These are phyloP conservation scores for Tyrophagus putrescentiae DNA, from an alignment of 1,140 invertebrate species.

Conservation along the genomic window DNA sequence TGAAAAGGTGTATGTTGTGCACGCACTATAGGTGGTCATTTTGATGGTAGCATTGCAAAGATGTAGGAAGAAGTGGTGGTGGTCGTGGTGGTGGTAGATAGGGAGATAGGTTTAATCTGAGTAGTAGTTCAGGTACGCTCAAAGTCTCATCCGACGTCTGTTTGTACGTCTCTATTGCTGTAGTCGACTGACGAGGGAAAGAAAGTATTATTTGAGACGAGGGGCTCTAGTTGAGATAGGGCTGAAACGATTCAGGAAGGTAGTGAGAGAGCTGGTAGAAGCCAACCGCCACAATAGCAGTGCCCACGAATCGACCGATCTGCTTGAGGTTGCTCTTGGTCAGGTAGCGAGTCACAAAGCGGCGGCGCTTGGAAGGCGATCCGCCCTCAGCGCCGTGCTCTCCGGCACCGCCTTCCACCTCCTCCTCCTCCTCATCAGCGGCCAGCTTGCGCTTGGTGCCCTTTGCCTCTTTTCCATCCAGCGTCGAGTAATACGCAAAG, in stretches of 20 bases:
- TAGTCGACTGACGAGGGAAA: too few relatives aligned
- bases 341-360: neutral
- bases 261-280: slow-evolving; percentile 9
- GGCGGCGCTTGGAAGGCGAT: neutral
- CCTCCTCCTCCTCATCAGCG: neutral
- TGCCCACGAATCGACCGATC: neutral
- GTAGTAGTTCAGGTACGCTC: too few relatives aligned
- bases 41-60: too few relatives aligned
- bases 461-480: neutral
- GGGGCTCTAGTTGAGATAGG: too few relatives aligned
- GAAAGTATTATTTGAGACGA: too few relatives aligned
- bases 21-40: too few relatives aligned
- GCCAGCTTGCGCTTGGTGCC: neutral
- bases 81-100: too few relatives aligned
- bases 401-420: neutral
- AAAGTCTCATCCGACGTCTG: too few relatives aligned
- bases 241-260: neutral
- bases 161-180: too few relatives aligned
- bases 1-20: too few relatives aligned
- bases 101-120: too few relatives aligned
- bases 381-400: neutral
- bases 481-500: neutral
- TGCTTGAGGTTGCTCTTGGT: neutral
- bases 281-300: slow-evolving; percentile 2
- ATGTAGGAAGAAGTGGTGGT: too few relatives aligned